These are phyloP conservation scores for Tyrannus savana DNA, from an alignment of 2,113 vertebrate genomes.

Conservation along the genomic window DNA sequence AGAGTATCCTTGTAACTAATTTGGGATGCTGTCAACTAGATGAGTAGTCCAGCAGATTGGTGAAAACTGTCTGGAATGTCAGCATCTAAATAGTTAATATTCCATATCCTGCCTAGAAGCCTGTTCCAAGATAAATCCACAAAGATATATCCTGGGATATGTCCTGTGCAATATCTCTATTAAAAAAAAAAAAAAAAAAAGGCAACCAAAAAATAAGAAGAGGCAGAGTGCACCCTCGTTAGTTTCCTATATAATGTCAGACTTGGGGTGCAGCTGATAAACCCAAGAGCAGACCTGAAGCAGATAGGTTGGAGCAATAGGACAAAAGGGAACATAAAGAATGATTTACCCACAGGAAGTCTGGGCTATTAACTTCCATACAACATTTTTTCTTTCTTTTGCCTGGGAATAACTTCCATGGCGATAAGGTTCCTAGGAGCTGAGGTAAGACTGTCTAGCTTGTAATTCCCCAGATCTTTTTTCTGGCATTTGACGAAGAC, in stretches of 20 bases:
- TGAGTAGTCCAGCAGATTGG: rapidly evolving
- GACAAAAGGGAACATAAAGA: background rate
- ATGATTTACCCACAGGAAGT: background rate
- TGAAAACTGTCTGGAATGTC: background rate
- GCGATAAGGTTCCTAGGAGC: background rate
- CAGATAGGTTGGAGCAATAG: background rate
- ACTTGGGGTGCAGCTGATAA: background rate
- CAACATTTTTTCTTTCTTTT: background rate
- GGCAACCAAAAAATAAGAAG: background rate
- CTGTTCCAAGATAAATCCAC: background rate
- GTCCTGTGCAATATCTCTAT: background rate
- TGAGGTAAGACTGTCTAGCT: background rate
- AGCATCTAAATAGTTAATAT: background rate
- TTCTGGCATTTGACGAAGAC: background rate
- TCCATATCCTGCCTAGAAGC: background rate
- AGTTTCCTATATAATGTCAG: background rate
- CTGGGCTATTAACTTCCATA: background rate
- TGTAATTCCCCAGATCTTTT: background rate
- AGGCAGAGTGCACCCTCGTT: background rate
- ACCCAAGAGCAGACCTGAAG: background rate
- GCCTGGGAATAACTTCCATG: background rate
- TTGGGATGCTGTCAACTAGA: background rate
- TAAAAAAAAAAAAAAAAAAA: background rate
- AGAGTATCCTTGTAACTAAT: background rate
- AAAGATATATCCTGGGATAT: background rate